Percentiles rank a stretch among this genome's conserved stretches.
phyloP scores from a whole-genome alignment of 2,888 invertebrate species.

The Pantelozetes paolii region DNA sequence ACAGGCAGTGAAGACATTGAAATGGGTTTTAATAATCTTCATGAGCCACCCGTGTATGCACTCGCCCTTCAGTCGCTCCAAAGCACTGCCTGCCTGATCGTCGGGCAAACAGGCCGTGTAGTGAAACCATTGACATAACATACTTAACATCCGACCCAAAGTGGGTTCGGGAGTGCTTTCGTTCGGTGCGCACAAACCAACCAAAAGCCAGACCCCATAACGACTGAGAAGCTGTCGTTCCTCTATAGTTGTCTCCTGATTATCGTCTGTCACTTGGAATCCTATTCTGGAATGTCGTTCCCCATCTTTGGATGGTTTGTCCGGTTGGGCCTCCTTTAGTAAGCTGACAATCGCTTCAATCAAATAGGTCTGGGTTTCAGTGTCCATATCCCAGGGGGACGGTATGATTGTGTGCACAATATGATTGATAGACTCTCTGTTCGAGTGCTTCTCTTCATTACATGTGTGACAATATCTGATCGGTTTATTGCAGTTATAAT shows the following conservation, averaged over 20 bases:
- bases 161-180: slow-evolving; percentile 57
- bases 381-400: slow-evolving; percentile 81
- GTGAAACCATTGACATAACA: slow-evolving; percentile 99
- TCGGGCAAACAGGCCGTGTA: slow-evolving; percentile 94
- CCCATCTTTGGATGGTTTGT: slow-evolving; percentile 57
- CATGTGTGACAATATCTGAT: slow-evolving; percentile 88
- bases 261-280: slow-evolving; percentile 44
- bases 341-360: slow-evolving; percentile 85
- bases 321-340: slow-evolving; percentile 82
- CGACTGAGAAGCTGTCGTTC: slow-evolving; percentile 83
- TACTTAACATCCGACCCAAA: slow-evolving; percentile 84
- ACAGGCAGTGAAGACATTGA: slow-evolving; percentile 85
- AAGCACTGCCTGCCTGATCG: slow-evolving; percentile 67
- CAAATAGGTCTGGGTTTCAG: slow-evolving; percentile 85
- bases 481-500: slow-evolving; percentile 92
- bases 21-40: slow-evolving; percentile 74
- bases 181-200: slow-evolving; percentile 68
- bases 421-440: slow-evolving; percentile 61
- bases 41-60: slow-evolving; percentile 89
- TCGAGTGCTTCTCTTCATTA: slow-evolving; percentile 81
- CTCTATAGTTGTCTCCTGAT: slow-evolving; percentile 60
- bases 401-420: slow-evolving; percentile 81
- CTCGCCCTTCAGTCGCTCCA: slow-evolving; percentile 85
- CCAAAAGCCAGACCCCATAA: slow-evolving; percentile 95
- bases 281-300: slow-evolving; percentile 42